Evolutionary conservation across 2,888 invertebrate species (phyloP).

Genomic region (Hydrotaea diabolus): DNA sequence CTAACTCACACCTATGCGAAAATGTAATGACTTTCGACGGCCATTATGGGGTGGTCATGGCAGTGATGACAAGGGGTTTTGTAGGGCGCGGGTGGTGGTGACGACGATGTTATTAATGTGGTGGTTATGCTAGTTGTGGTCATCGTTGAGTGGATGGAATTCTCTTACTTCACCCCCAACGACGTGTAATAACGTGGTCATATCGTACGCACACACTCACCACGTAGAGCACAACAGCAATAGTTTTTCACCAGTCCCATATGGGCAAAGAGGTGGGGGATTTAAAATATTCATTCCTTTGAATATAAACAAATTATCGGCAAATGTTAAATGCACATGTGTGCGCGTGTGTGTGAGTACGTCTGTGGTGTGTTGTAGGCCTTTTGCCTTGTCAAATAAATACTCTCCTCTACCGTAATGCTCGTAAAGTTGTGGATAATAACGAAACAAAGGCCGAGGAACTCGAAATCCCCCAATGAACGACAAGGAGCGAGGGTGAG

Average conservation of each 20-base stretch:
- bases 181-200: conserved; percentile 12
- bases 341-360: neutral
- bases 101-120: conserved; percentile 31
- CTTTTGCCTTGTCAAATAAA: too few species aligned
- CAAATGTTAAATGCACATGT: conserved; percentile 52
- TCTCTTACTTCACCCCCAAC: neutral
- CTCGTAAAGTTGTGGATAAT: neutral
- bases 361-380: too few species aligned
- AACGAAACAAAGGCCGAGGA: neutral
- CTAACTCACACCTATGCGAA: neutral
- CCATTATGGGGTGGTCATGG: neutral
- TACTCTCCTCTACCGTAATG: neutral
- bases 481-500: neutral
- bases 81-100: neutral
- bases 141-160: neutral
- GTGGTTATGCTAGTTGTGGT: neutral
- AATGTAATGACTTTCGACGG: neutral
- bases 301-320: conserved; percentile 57
- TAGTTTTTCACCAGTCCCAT: neutral
- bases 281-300: conserved; percentile 12
- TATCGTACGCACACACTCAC: conserved; percentile 24
- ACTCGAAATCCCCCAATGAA: neutral
- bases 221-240: neutral
- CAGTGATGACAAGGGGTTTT: conserved; percentile 34
- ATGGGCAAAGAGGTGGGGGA: too few species aligned